Percentiles rank a stretch among this genome's conserved stretches.
These are phyloP conservation scores for Erebia epiphron DNA, from an alignment of 2,888 invertebrate species.

Conservation along the genomic window DNA sequence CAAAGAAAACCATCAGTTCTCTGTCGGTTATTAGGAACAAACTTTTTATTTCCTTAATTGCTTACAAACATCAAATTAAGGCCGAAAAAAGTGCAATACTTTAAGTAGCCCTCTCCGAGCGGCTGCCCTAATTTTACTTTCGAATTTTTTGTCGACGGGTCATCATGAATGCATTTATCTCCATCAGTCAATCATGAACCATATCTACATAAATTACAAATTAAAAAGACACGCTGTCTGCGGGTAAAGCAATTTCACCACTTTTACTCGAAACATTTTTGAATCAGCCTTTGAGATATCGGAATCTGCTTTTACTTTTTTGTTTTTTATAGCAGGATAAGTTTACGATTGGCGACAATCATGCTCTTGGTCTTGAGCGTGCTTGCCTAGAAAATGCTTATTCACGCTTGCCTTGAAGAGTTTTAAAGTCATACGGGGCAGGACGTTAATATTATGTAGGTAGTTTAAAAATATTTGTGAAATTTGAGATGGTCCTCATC, in stretches of 20 bases:
- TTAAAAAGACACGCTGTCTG: slow-evolving; percentile 29
- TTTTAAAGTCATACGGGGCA: no score
- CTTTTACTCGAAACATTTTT: slow-evolving; percentile 15
- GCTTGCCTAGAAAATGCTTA: no score
- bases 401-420: no score
- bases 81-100: slow-evolving; percentile 54
- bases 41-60: slow-evolving; percentile 55
- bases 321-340: no score
- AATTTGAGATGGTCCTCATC: no score
- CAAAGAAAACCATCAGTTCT: slow-evolving; percentile 11
- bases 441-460: no score
- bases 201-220: slow-evolving; percentile 36
- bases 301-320: neutral
- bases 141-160: slow-evolving; percentile 55
- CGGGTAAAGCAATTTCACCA: slow-evolving; percentile 21
- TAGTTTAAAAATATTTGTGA: no score
- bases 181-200: slow-evolving; percentile 55
- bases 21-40: slow-evolving; percentile 18
- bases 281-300: neutral
- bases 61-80: slow-evolving; percentile 53
- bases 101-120: slow-evolving; percentile 55
- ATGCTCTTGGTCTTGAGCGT: no score
- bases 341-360: no score
- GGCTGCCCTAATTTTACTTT: slow-evolving; percentile 66
- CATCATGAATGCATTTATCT: slow-evolving; percentile 66